Base-by-base conservation (phyloP, 2,888 invertebrate species). In the Pinctada fucata region DNA sequence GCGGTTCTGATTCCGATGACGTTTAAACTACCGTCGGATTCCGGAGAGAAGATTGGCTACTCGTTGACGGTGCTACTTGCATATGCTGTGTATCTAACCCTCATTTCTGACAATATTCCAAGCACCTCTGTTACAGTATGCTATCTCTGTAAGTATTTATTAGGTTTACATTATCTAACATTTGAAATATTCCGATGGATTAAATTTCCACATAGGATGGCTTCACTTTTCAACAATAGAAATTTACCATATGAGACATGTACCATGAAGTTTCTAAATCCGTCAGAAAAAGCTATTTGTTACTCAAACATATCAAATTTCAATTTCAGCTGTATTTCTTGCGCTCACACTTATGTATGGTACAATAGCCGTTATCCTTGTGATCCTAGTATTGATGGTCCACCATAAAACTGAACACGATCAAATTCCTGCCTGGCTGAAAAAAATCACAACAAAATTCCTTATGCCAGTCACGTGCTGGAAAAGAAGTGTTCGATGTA, bases 1-100 rank as follows among this genome's bases (percentile, higher is more conserved):
- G 83, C 82, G 2, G 79, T 81, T 2, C 78, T 85, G 5, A 85
- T 81, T 13, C 82, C 84, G 4, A 63, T 75, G 45, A 78, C 75
- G 2, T 80, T 80, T 49, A 78, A 80, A 49, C 80, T 80, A 0
- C 75, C 75, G 5, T 68, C 71, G 49, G 78, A 80, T 10, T 80
- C 80, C 47, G 80, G 80, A 3, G 80, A 80, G 51, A 80, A 78
- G 58, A 78, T 80, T 50, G 78, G 78, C 6, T 80, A 78, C 47
- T 63, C 73, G 8, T 51, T 79, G 47, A 79, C 79, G 3, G 79
- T 79, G 6, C 58, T 79, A 4, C 49, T 79, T 8, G 72, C 79
- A 10, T 79, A 79, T 48, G 76, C 79, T 48, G 79, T 79, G 13
- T 79, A 79, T 31, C 65, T 79, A n/a, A 65, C 79, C 10, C 65